Evolutionary conservation across 2,113 vertebrate species (phyloP).

Genomic region (Pelecanus crispus): DNA sequence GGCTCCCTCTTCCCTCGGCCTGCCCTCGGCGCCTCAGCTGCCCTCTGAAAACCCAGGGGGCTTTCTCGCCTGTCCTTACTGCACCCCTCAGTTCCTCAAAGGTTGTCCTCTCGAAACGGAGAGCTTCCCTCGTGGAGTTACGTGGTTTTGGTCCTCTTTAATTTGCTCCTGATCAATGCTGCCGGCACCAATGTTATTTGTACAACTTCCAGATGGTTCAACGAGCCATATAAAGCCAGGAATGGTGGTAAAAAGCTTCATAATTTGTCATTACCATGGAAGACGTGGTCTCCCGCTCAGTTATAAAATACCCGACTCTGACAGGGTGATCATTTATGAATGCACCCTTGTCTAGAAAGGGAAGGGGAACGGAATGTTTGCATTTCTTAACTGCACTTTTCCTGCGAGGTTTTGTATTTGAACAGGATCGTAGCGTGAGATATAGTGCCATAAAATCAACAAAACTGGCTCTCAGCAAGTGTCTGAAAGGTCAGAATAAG

Average conservation of each 20-base stretch:
- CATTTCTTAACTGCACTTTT: background rate
- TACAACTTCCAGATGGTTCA: background rate
- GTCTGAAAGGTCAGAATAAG: background rate
- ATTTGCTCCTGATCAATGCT: background rate
- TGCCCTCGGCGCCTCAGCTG: background rate
- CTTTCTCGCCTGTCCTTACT: background rate
- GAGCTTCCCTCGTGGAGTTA: background rate
- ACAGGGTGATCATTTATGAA: background rate
- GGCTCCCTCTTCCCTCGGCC: background rate
- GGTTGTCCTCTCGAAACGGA: background rate
- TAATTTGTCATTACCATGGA: rapidly evolving
- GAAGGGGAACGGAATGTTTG: background rate
- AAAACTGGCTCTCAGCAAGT: background rate
- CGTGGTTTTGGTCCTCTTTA: background rate
- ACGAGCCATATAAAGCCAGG: rapidly evolving
- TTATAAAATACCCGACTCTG: background rate
- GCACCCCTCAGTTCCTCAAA: rapidly evolving
- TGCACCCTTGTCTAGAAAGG: background rate
- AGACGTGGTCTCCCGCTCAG: rapidly evolving
- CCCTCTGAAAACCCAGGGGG: rapidly evolving
- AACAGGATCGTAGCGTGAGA: rapidly evolving
- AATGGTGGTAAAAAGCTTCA: background rate
- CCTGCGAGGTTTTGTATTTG: background rate
- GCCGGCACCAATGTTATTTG: rapidly evolving
- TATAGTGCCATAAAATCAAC: background rate